Evolutionary conservation across 2,113 vertebrate species (phyloP).

Genomic region (Entosphenus tridentatus): DNA sequence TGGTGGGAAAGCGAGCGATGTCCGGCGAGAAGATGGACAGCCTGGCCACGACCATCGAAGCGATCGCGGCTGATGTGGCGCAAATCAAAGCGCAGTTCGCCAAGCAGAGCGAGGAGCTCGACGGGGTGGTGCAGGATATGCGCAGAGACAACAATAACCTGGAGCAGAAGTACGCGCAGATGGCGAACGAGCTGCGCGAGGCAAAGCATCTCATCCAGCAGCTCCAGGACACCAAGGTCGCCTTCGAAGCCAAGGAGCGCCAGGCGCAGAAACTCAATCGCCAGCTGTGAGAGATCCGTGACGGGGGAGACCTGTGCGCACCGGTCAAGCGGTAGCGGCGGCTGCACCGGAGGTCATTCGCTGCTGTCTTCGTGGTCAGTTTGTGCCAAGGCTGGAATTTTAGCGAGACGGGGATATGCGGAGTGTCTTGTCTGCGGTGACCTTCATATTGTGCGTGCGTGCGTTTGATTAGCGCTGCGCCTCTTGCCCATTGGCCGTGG

Average conservation of each 20-base stretch:
- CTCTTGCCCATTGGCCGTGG: no score
- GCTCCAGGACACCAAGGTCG: conserved; percentile 38
- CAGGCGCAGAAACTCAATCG: conserved; percentile 60
- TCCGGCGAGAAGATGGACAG: conserved; percentile 50
- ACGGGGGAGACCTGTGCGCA: no score
- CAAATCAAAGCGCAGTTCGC: conserved; percentile 51
- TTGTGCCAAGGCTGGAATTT: no score
- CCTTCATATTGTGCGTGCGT: no score
- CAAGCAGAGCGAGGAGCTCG: conserved; percentile 45
- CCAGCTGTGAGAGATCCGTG: conserved; percentile 26
- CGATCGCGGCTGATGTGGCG: conserved; percentile 50
- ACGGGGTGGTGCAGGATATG: conserved; percentile 38
- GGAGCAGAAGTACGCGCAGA: conserved; percentile 39
- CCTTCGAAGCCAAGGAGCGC: conserved; percentile 44
- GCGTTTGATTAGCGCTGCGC: no score
- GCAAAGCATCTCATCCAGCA: conserved; percentile 40
- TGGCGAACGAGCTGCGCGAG: conserved; percentile 34
- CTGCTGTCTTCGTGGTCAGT: no score
- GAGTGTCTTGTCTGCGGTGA: no score
- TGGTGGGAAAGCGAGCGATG: conserved; percentile 17
- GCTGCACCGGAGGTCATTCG: no score
- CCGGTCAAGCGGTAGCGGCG: no score
- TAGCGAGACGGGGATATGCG: no score
- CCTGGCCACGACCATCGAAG: conserved; percentile 52
- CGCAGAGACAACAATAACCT: conserved; percentile 40